A percentile compares a stretch with the other conserved stretches of the same genome.
Evolutionary conservation across 2,797 vertebrate species (phyloP).

Genomic region (Oryzias sinensis): DNA sequence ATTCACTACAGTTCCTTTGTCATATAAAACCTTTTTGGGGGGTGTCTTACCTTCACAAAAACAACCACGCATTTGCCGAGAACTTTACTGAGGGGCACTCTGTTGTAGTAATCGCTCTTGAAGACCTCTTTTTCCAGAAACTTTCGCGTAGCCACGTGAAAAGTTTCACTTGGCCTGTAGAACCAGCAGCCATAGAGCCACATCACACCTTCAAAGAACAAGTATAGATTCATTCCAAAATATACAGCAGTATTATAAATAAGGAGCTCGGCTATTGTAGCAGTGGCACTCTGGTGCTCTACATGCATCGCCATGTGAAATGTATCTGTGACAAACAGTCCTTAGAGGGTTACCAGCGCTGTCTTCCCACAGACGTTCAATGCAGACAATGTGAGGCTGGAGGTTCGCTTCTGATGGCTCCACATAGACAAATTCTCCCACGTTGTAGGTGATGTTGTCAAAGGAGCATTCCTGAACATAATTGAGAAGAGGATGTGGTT

Average conservation of each 20-base stretch:
- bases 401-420: conserved; percentile 89
- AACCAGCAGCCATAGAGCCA: conserved; percentile 98
- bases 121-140: conserved; percentile 98
- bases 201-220: conserved; percentile 83
- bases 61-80: conserved; percentile 94
- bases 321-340: not conserved
- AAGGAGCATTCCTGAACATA: conserved; percentile 94
- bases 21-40: not conserved
- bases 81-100: conserved; percentile 91
- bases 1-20: not conserved
- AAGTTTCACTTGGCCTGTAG: conserved; percentile 96
- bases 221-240: not conserved
- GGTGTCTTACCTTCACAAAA: conserved; percentile 90
- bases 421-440: conserved; percentile 96
- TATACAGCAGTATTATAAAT: not conserved
- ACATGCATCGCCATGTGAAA: too few species aligned
- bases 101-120: conserved; percentile 97
- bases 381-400: conserved; percentile 94
- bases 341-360: conserved; percentile 79
- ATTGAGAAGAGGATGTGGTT: conserved; percentile 77
- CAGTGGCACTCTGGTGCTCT: too few species aligned
- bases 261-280: too few species aligned
- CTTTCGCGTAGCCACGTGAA: conserved; percentile 95
- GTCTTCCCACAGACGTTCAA: conserved; percentile 96
- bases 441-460: conserved; percentile 91